Evolutionary conservation across 2,113 vertebrate genomes (phyloP).

Genomic region (Chaetorhynchus papuensis): DNA sequence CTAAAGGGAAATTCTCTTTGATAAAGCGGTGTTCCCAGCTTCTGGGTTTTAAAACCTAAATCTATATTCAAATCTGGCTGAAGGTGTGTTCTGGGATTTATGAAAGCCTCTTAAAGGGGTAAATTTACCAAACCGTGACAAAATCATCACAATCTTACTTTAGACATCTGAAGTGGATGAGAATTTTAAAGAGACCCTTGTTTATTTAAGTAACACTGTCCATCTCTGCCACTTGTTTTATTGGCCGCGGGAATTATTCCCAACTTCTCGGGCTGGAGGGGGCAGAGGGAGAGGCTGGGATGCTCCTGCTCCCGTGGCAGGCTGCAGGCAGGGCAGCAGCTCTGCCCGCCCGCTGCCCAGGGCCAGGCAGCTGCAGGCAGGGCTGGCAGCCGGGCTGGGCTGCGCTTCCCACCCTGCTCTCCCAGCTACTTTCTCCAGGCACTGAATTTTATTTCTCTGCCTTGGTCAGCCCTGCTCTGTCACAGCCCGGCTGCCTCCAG

Average conservation of each 20-base stretch:
- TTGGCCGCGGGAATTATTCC: slow-evolving; percentile 59
- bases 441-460: neutral
- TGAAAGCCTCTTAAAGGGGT: slow-evolving; percentile 98
- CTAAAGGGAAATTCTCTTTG: slow-evolving; percentile 81
- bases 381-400: neutral
- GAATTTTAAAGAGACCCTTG: slow-evolving; percentile 83
- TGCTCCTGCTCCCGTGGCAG: neutral
- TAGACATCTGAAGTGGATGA: slow-evolving; percentile 83
- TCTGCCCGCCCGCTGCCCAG: neutral
- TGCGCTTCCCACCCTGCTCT: neutral
- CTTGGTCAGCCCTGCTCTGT: neutral
- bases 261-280: slow-evolving; percentile 46
- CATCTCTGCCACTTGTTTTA: slow-evolving; percentile 70
- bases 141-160: slow-evolving; percentile 93
- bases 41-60: slow-evolving; percentile 95
- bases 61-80: slow-evolving; percentile 98
- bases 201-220: slow-evolving; percentile 78
- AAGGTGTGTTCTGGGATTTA: slow-evolving; percentile 92
- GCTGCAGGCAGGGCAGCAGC: neutral
- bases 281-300: slow-evolving; percentile 2
- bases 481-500: neutral
- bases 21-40: slow-evolving; percentile 79
- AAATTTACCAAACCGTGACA: slow-evolving; percentile 98
- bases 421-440: neutral
- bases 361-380: neutral